These are phyloP conservation scores for Limnothrissa miodon DNA, from an alignment of 2,113 vertebrate genomes.

Conservation along the genomic window DNA sequence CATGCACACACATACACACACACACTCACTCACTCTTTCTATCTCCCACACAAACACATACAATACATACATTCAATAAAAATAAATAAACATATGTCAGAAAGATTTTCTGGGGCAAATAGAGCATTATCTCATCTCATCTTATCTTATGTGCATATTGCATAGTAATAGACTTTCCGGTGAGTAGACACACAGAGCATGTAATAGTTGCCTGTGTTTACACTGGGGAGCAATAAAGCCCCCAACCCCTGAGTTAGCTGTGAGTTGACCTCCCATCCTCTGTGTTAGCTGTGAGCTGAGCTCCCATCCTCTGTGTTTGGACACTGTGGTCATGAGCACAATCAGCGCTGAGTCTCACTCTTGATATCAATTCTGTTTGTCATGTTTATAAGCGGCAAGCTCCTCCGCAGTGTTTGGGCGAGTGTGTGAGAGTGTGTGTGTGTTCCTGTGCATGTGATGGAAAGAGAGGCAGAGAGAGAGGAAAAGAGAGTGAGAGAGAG, in stretches of 20 bases:
- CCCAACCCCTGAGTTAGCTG: too few relatives aligned
- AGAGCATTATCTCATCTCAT: too few relatives aligned
- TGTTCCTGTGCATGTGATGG: background rate
- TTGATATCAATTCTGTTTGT: background rate
- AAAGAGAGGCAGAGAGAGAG: background rate
- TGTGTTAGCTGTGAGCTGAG: background rate
- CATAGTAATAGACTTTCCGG: background rate
- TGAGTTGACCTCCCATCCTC: background rate
- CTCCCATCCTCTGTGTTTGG: background rate
- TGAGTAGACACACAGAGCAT: too few relatives aligned
- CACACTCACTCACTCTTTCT: conserved; percentile 24
- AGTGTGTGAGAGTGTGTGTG: background rate
- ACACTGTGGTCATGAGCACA: background rate
- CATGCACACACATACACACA: background rate
- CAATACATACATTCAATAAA: background rate
- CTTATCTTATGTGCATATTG: too few relatives aligned
- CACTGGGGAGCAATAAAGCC: background rate
- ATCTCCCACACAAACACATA: conserved; percentile 26
- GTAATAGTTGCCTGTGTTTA: too few relatives aligned
- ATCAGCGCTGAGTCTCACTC: background rate
- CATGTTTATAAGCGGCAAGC: background rate
- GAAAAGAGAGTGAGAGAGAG: background rate
- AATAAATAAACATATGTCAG: too few relatives aligned
- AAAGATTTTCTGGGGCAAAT: too few relatives aligned
- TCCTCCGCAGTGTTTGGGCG: background rate